Evolutionary conservation across 1,140 invertebrate species (phyloP), one percentile per base, ranked within the genome.

Genomic region (Onthophagus taurus): DNA sequence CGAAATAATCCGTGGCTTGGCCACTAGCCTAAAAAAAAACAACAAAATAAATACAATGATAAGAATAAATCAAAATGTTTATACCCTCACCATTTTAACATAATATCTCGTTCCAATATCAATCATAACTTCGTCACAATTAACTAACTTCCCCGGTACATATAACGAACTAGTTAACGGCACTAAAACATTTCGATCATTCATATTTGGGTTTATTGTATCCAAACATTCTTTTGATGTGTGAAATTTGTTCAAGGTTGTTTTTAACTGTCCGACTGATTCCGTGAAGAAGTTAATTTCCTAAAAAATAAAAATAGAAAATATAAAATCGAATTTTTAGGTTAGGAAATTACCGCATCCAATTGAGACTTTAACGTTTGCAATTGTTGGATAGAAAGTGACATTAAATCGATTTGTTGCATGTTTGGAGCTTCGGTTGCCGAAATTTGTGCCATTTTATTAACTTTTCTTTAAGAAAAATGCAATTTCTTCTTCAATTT

Each of bases 101-200:
- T 85, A 96, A 65, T 96, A 97, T 51, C 91, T 89, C 44, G 92
- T 95, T 33, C 93, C 93, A 63, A 97, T 83, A 65, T 96, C 91
- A 45, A 96, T 83, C 8, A 95, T 68, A 16, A 95, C 88, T 64
- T 83, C 84, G 42, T 86, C 75, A 11, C 83, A 76, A 62, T 94
- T 81, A 46, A 76, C 72, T 34, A 96, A 70, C 57, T 77, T 78
- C 7, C 92, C 93, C 48, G 89, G 83, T 14, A 96, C 90, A 71
- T 95, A 96, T 84, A 97, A 93, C 76, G 90, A 94, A 47, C 85
- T 83, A 24, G 91, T 95, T 1, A 97, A 68, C 8, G 91, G 92
- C 14, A 96, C 90, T 6, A 97, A 65, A 47, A 95, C 85, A 46
- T 84, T 78, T 58, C 84, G 86, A 54, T 85, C 84, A 63, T 85